phyloP scores from a whole-genome alignment of 2,888 invertebrate species.

The Ormyrus pomaceus region DNA sequence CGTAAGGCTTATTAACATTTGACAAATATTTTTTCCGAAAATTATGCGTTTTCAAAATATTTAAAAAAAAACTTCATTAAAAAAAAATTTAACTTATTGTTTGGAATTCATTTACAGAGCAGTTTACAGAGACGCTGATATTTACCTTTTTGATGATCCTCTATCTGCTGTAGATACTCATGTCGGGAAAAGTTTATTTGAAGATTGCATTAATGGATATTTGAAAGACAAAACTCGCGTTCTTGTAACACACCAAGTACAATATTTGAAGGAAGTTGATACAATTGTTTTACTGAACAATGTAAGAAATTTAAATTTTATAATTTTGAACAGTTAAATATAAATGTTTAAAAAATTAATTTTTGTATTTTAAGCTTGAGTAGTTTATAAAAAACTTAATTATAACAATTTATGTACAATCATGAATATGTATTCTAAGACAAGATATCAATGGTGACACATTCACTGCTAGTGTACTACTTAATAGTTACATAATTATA shows the following conservation, averaged over 20 bases:
- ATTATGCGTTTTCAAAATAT: too few relatives aligned
- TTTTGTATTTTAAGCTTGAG: too few relatives aligned
- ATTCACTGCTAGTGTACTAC: too few relatives aligned
- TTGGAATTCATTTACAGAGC: slow-evolving; percentile 76
- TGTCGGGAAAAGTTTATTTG: slow-evolving; percentile 86
- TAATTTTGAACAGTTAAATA: too few relatives aligned
- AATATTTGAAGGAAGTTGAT: slow-evolving; percentile 83
- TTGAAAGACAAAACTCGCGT: slow-evolving; percentile 83
- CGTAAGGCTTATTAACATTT: too few relatives aligned
- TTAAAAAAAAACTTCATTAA: neutral
- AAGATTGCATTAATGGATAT: slow-evolving; percentile 83
- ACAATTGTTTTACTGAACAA: slow-evolving; percentile 81
- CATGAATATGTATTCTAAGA: too few relatives aligned
- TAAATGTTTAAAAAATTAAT: too few relatives aligned
- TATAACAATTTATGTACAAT: too few relatives aligned
- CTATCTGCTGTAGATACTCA: slow-evolving; percentile 87
- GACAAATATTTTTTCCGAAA: too few relatives aligned
- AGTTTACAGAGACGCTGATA: slow-evolving; percentile 85
- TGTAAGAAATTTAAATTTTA: slow-evolving; percentile 72
- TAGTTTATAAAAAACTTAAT: too few relatives aligned
- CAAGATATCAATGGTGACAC: too few relatives aligned
- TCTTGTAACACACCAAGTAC: slow-evolving; percentile 90
- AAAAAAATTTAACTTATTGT: neutral
- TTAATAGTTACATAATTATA: too few relatives aligned
- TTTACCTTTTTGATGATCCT: slow-evolving; percentile 89